phyloP scores from a whole-genome alignment of 1,140 invertebrate species.

The Drosophila ambigua region DNA sequence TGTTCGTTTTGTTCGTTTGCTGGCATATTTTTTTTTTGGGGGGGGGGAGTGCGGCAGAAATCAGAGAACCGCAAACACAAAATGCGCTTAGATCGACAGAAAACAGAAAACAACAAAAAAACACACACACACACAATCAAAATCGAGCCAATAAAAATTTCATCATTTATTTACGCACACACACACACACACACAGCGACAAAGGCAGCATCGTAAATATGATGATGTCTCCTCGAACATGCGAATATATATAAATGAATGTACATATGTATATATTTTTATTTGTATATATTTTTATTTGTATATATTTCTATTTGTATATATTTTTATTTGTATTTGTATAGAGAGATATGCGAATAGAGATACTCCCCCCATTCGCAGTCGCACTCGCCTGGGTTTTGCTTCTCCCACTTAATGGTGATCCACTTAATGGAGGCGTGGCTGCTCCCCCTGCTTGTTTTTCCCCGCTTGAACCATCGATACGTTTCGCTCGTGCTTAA shows the following conservation, averaged over 20 bases:
- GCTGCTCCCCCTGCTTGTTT: not conserved
- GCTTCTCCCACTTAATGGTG: slow-evolving; percentile 4
- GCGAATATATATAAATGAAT: slow-evolving; percentile 10
- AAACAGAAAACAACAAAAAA: slow-evolving; percentile 36
- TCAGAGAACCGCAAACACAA: slow-evolving; percentile 70
- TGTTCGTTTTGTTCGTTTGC: slow-evolving; percentile 21
- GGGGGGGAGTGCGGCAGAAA: slow-evolving; percentile 57
- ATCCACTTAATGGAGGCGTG: slow-evolving; percentile 25
- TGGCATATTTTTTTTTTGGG: slow-evolving; percentile 18
- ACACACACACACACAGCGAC: slow-evolving; percentile 10
- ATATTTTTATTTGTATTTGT: not conserved
- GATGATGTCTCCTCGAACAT: slow-evolving; percentile 26
- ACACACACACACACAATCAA: slow-evolving; percentile 32
- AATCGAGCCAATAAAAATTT: slow-evolving; percentile 55
- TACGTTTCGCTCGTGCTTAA: no score
- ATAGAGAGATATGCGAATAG: not conserved
- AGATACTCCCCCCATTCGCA: no score
- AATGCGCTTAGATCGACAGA: slow-evolving; percentile 77
- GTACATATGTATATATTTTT: no score
- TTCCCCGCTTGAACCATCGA: not conserved
- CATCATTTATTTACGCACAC: slow-evolving; percentile 57
- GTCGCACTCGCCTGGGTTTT: no score
- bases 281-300: no score
- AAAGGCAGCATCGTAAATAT: slow-evolving; percentile 29
- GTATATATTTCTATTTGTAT: no score